A percentile compares a stretch with the other conserved stretches of the same genome.
Evolutionary conservation across 1,140 invertebrate species (phyloP).

Genomic region (Oncopodura yosiiana): DNA sequence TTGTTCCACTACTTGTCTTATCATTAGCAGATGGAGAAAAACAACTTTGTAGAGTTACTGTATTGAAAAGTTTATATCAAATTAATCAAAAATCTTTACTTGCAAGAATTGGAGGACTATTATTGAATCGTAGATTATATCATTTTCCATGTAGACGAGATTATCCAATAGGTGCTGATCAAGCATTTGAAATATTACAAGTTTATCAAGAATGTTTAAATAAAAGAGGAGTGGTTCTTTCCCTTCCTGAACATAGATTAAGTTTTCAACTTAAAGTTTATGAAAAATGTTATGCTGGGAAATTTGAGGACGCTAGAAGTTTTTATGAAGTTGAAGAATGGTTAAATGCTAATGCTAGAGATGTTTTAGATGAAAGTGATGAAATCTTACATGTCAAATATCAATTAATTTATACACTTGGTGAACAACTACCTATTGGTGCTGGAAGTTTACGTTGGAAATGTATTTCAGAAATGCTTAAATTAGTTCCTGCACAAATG

Average conservation of each 20-base stretch:
- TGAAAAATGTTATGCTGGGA: conserved; percentile 1
- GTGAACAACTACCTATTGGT: conserved; percentile 15
- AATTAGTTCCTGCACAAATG: conserved; percentile 5
- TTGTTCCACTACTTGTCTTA: conserved; percentile 25
- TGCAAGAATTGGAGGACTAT: conserved; percentile 22
- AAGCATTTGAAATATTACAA: background rate
- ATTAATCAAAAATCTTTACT: conserved; percentile 18
- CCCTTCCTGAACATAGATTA: conserved; percentile 24
- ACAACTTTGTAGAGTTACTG: conserved; percentile 20
- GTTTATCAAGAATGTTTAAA: conserved; percentile 25
- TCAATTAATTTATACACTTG: conserved; percentile 31
- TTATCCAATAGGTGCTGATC: background rate
- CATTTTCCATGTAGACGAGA: conserved; percentile 28
- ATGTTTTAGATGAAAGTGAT: conserved; percentile 31
- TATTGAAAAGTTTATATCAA: conserved; percentile 25
- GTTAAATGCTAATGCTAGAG: conserved; percentile 10
- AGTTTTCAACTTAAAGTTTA: conserved; percentile 27
- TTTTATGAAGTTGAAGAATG: conserved; percentile 6
- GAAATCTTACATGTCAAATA: conserved; percentile 32
- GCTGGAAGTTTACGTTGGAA: conserved; percentile 24
- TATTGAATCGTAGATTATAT: conserved; percentile 24
- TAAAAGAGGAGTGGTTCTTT: conserved; percentile 15
- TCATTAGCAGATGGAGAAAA: conserved; percentile 16
- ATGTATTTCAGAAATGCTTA: conserved; percentile 8
- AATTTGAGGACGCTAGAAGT: background rate